phyloP scores from a whole-genome alignment of 2,797 vertebrate species.

The Epinephelus coioides region DNA sequence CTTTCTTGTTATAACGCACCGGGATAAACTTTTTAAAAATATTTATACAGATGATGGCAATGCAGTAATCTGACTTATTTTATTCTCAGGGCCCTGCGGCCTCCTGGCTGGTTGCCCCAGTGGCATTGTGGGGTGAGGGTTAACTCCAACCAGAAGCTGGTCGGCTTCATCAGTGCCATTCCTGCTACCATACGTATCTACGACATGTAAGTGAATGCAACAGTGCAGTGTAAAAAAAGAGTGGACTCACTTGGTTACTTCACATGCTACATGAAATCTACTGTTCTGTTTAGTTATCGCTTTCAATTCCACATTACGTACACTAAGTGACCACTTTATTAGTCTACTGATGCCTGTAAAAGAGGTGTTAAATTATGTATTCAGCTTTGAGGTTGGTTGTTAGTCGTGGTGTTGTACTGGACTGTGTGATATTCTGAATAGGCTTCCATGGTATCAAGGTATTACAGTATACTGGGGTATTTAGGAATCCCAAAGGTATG shows the following conservation, averaged over 20 bases:
- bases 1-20: not conserved
- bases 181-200: slow-evolving; percentile 96
- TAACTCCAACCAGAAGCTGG: slow-evolving; percentile 96
- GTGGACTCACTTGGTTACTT: not conserved
- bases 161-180: slow-evolving; percentile 99
- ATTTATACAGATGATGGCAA: not conserved
- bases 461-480: too few relatives aligned
- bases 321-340: too few relatives aligned
- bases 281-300: not conserved
- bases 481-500: too few relatives aligned
- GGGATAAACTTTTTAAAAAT: not conserved
- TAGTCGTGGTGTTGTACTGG: too few relatives aligned
- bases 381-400: too few relatives aligned
- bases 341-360: too few relatives aligned
- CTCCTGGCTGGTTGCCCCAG: slow-evolving; percentile 97
- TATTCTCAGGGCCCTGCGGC: slow-evolving; percentile 92
- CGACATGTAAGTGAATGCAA: slow-evolving; percentile 88
- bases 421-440: too few relatives aligned
- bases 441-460: too few relatives aligned
- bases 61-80: not conserved
- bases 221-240: not conserved
- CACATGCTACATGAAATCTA: not conserved
- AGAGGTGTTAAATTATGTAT: too few relatives aligned
- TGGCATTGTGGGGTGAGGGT: slow-evolving; percentile 99
- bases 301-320: not conserved